These are phyloP conservation scores for Rynchops niger DNA, from an alignment of 2,113 vertebrate genomes.

Conservation along the genomic window DNA sequence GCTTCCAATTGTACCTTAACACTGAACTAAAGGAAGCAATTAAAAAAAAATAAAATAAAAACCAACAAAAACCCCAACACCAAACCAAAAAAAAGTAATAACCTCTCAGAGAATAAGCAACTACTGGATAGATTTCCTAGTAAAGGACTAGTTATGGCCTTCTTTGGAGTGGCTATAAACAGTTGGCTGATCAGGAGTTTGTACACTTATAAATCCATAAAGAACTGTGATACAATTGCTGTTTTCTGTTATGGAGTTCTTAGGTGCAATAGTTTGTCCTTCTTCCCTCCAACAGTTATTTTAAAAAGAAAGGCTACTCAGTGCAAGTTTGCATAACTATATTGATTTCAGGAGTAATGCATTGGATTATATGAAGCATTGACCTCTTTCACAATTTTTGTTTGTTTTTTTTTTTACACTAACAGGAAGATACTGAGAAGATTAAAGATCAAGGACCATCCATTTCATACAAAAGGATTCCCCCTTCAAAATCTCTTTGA, in stretches of 20 bases:
- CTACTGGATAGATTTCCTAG: neutral
- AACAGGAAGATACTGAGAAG: neutral
- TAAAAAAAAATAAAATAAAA: neutral
- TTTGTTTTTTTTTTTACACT: neutral
- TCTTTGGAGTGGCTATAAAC: neutral
- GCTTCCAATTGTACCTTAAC: neutral
- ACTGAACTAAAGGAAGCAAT: neutral
- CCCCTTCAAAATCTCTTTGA: neutral
- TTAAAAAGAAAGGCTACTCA: neutral
- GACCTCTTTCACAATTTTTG: neutral
- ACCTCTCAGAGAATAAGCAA: neutral
- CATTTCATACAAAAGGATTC: neutral
- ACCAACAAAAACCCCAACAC: fast-evolving
- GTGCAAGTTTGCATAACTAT: neutral
- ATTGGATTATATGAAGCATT: neutral
- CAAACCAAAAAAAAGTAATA: neutral
- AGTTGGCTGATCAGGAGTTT: neutral
- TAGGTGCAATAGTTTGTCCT: neutral
- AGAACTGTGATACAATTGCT: neutral
- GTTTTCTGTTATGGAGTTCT: neutral
- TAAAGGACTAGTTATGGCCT: neutral
- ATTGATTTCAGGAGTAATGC: neutral
- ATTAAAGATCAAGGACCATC: neutral
- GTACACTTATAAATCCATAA: fast-evolving
- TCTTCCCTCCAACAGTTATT: neutral